Conservation (phyloP, 2,888 invertebrate species). For the Orchesellides sinensis region DNA sequence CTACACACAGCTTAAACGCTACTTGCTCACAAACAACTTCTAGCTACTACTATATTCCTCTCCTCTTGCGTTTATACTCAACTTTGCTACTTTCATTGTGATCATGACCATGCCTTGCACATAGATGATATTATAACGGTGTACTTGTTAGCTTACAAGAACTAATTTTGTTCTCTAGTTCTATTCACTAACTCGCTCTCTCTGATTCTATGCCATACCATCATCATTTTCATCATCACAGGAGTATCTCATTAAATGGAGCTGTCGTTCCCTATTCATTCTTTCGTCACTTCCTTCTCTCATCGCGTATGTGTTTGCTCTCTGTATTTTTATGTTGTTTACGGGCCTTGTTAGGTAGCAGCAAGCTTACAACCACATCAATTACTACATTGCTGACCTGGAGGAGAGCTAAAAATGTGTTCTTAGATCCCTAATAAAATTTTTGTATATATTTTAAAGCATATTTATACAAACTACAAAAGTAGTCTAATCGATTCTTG, state of each 20-base stretch:
- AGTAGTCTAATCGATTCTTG: too few relatives aligned
- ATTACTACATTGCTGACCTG: slow-evolving; percentile 37
- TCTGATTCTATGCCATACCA: slow-evolving; percentile 11
- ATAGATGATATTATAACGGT: slow-evolving; percentile 59
- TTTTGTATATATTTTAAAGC: too few relatives aligned
- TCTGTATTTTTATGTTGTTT: not conserved
- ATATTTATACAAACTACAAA: too few relatives aligned
- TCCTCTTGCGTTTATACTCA: slow-evolving; percentile 29
- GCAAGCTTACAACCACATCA: slow-evolving; percentile 34
- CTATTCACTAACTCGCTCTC: slow-evolving; percentile 32
- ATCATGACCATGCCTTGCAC: slow-evolving; percentile 42
- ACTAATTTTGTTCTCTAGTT: slow-evolving; percentile 48
- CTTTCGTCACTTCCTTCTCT: slow-evolving; percentile 22
- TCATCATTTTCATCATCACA: slow-evolving; percentile 42
- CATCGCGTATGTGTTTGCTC: not conserved
- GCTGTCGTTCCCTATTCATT: slow-evolving; percentile 50
- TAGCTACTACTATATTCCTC: not conserved
- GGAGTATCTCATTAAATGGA: slow-evolving; percentile 62
- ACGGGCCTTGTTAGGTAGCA: too few relatives aligned
- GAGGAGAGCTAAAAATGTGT: too few relatives aligned
- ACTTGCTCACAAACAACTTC: slow-evolving; percentile 12
- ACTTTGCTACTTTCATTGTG: slow-evolving; percentile 44
- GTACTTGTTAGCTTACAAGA: slow-evolving; percentile 54
- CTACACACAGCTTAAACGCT: slow-evolving; percentile 8
- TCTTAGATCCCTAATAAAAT: too few relatives aligned